phyloP scores from a whole-genome alignment of 1,140 invertebrate genomes.

The Mactra quadrangularis region DNA sequence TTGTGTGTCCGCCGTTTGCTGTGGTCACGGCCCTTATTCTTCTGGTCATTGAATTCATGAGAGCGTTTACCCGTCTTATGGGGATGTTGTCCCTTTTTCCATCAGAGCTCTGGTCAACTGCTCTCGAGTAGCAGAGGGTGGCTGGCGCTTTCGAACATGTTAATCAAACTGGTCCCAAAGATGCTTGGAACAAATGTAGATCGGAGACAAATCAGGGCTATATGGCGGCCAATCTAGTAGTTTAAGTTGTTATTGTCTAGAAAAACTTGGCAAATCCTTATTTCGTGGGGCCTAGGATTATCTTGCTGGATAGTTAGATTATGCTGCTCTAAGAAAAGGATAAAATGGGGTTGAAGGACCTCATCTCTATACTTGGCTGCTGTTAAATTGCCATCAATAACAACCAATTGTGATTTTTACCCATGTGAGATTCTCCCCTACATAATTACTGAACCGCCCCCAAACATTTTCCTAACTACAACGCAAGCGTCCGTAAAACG shows the following conservation, averaged over 20 bases:
- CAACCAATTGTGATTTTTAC: conserved; percentile 21
- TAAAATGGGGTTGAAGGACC: background rate
- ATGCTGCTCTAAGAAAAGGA: background rate
- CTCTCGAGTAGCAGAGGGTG: background rate
- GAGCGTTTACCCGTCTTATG: background rate
- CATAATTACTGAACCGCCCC: conserved; percentile 10
- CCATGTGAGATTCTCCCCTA: conserved; percentile 13
- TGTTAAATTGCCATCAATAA: conserved; percentile 8
- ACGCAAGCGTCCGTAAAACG: no score
- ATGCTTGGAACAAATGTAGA: no score
- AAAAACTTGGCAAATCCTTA: background rate
- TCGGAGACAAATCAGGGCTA: background rate
- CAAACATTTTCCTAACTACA: no score
- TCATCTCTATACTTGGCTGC: conserved; percentile 7
- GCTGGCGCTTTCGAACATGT: background rate
- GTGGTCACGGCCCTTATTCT: background rate
- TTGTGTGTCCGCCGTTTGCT: no score
- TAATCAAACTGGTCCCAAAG: background rate
- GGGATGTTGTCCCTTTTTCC: background rate
- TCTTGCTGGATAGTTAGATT: background rate
- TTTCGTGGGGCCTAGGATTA: background rate
- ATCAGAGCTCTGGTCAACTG: background rate
- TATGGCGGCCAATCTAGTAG: background rate
- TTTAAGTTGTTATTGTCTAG: background rate
- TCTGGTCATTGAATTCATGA: background rate